Percentiles rank a stretch among this genome's conserved stretches.
These are phyloP conservation scores for Sialia sialis DNA, from an alignment of 2,113 vertebrate genomes.

Conservation along the genomic window DNA sequence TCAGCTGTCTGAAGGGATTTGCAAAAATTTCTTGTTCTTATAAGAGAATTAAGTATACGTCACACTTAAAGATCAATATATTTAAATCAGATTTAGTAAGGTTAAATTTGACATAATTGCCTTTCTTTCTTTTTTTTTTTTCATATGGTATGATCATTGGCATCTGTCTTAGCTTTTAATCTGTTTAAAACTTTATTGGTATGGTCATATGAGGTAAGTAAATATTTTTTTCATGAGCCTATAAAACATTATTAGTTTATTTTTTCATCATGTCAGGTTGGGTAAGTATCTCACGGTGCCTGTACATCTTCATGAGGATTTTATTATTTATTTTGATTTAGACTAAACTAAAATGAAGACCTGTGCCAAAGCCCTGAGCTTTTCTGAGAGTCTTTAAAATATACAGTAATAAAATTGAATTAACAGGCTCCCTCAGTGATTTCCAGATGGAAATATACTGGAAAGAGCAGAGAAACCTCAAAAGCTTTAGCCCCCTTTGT, in stretches of 20 bases:
- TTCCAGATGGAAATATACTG: slow-evolving; percentile 10
- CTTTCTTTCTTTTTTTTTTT: neutral
- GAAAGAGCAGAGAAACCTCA: neutral
- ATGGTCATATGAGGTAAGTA: slow-evolving; percentile 15
- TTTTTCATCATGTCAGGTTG: slow-evolving; percentile 37
- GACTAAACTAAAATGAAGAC: slow-evolving; percentile 48
- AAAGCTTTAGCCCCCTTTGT: neutral
- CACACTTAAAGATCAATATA: neutral
- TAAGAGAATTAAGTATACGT: neutral
- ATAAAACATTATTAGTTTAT: slow-evolving; percentile 60
- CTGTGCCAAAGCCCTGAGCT: slow-evolving; percentile 1
- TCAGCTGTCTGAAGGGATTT: neutral
- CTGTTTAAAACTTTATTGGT: slow-evolving; percentile 32
- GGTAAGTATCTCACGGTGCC: slow-evolving; percentile 21
- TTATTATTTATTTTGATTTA: slow-evolving; percentile 66
- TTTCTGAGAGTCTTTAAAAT: slow-evolving; percentile 54
- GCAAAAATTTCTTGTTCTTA: neutral
- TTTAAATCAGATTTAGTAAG: neutral
- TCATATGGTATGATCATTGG: neutral
- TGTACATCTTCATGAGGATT: slow-evolving; percentile 60
- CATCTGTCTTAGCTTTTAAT: neutral
- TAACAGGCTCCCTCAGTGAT: slow-evolving; percentile 19
- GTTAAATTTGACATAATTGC: neutral
- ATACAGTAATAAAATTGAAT: slow-evolving; percentile 63
- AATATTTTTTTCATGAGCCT: slow-evolving; percentile 51